These are phyloP conservation scores for Phyllostomus discolor DNA, from an alignment of 2,113 vertebrate genomes.

Conservation along the genomic window DNA sequence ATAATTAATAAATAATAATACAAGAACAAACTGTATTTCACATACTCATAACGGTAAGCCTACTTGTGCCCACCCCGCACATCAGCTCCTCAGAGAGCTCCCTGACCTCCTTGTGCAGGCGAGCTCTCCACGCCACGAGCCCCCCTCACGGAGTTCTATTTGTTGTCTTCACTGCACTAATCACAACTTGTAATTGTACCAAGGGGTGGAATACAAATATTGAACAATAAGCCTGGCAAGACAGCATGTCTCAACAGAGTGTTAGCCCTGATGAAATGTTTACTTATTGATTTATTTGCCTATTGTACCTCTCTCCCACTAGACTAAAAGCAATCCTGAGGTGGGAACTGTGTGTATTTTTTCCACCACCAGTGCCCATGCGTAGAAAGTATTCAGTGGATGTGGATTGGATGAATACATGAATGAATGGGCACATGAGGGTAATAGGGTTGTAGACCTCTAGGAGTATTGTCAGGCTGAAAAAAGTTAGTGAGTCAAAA, in stretches of 20 bases:
- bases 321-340: neutral
- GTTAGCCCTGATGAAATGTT: neutral
- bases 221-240: neutral
- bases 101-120: neutral
- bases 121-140: neutral
- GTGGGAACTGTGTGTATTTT: neutral
- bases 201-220: neutral
- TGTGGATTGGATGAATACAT: neutral
- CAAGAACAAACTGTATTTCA: neutral
- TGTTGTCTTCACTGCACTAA: neutral
- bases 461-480: neutral
- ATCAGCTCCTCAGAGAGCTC: neutral
- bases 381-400: neutral
- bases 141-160: neutral
- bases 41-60: neutral
- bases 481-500: neutral
- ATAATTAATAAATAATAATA: neutral
- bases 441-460: neutral
- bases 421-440: neutral
- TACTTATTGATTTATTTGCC: neutral
- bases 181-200: neutral
- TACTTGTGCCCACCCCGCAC: neutral
- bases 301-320: neutral
- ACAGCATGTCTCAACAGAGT: neutral
- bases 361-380: neutral